Evolutionary conservation across 2,888 invertebrate genomes (phyloP).

Genomic region (Operophtera brumata): DNA sequence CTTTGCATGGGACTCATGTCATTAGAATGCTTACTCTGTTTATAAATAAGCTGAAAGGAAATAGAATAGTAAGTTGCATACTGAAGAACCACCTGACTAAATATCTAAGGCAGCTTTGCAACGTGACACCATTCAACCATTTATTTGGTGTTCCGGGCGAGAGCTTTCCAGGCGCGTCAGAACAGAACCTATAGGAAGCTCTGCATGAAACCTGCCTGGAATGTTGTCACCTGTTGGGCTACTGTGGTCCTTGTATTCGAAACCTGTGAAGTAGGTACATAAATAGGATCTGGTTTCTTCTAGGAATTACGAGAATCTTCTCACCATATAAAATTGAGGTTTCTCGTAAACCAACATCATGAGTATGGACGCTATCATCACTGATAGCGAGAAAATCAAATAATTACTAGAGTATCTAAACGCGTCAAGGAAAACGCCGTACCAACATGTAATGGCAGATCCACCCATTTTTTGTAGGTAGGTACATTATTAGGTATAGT

Average conservation of each 20-base stretch:
- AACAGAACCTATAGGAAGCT: too few relatives aligned
- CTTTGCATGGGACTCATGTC: slow-evolving; percentile 45
- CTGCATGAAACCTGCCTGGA: too few relatives aligned
- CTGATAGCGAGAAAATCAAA: slow-evolving; percentile 52
- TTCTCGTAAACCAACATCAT: slow-evolving; percentile 62
- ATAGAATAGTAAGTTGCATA: background rate
- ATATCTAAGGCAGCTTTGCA: too few relatives aligned
- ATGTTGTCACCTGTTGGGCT: too few relatives aligned
- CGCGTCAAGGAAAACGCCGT: slow-evolving; percentile 55
- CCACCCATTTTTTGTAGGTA: slow-evolving; percentile 33
- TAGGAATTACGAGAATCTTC: background rate
- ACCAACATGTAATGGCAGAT: slow-evolving; percentile 44
- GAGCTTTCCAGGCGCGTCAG: too few relatives aligned
- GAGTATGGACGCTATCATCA: slow-evolving; percentile 51
- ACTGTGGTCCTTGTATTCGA: too few relatives aligned
- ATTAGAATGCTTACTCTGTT: slow-evolving; percentile 56
- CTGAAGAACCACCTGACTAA: too few relatives aligned
- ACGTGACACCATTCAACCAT: too few relatives aligned
- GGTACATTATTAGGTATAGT: too few relatives aligned
- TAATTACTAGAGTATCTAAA: slow-evolving; percentile 60
- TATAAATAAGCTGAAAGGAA: slow-evolving; percentile 55
- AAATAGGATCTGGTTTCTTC: too few relatives aligned
- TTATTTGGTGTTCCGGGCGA: too few relatives aligned
- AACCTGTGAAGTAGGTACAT: too few relatives aligned
- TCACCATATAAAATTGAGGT: slow-evolving; percentile 60